Base-by-base conservation (phyloP, 2,888 invertebrate species). In the Bugulina stolonifera region DNA sequence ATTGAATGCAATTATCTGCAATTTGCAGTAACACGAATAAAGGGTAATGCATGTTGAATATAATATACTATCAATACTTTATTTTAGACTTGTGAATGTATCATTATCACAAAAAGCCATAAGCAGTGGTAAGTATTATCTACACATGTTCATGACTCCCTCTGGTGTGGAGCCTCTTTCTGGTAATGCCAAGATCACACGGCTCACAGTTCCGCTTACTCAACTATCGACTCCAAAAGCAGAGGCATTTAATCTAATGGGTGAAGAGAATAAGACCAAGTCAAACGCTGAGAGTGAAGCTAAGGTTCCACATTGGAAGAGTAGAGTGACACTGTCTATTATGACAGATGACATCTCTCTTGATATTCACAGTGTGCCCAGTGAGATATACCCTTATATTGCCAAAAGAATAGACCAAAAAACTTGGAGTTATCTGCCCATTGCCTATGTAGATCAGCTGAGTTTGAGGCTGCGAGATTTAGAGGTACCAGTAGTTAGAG, bases 391-490 rank as follows among this genome's bases (percentile, higher is more conserved):
- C 32, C 23, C 10, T n/a, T 43, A 43, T 29, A 25, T 70, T 3
- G 14, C 2, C 3, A 64, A 64, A 14, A 43, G 70, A 43, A 25
- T 70, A 3, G 54, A 43, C 18, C 23, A 43, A 43, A 3, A 70
- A 23, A 54, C 43, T 2, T 43, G 70, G 3, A 43, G 54, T 70
- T 93, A 93, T 81, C 85, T 94, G 74, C 96, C 96, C 29, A 89
- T 95, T 75, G 85, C 94, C 5, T 90, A 90, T 78, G 89, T 91
- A 76, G 93, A 96, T 85, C 89, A 91, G 76, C 87, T 96, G 69
- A 91, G 91, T 81, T 91, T 91, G 72, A 88, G 94, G 69, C 85
- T 91, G 35, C 89, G 89, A 76, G 91, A 95, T 84, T 87, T 94
- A 35, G 87, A 90, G 80, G 84, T 81, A 75, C 74, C 73, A 72